phyloP scores from a whole-genome alignment of 2,888 invertebrate genomes.

The Chrysolina oricalcia region DNA sequence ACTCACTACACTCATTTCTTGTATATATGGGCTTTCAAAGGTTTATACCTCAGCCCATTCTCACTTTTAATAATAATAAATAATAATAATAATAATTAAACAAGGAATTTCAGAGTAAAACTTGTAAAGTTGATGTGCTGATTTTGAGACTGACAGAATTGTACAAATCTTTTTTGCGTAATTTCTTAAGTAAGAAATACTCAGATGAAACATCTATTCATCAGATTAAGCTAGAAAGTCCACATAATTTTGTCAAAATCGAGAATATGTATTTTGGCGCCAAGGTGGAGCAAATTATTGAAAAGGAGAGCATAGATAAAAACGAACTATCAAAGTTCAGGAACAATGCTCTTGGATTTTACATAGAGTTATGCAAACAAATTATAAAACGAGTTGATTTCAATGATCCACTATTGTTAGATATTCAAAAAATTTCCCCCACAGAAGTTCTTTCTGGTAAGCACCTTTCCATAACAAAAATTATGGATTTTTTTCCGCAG shows the following conservation, averaged over 20 bases:
- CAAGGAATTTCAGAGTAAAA: constrained; percentile 35
- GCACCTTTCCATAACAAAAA: constrained; percentile 1
- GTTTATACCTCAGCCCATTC: too few relatives aligned
- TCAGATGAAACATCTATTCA: not conserved
- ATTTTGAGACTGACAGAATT: constrained; percentile 24
- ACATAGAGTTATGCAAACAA: constrained; percentile 24
- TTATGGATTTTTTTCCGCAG: not conserved
- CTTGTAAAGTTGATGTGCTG: constrained; percentile 29
- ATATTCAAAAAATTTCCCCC: not conserved
- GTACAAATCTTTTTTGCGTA: constrained; percentile 34
- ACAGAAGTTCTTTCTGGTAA: not conserved
- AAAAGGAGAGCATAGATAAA: not conserved
- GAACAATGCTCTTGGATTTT: not conserved
- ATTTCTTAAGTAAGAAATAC: constrained; percentile 34
- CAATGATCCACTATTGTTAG: constrained; percentile 5
- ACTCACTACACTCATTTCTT: too few relatives aligned
- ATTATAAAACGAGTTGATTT: constrained; percentile 19
- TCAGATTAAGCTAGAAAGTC: not conserved
- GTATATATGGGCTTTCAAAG: too few relatives aligned
- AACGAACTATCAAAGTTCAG: constrained; percentile 11
- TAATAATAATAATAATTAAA: too few relatives aligned
- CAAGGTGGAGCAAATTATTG: constrained; percentile 11
- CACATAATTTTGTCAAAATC: constrained; percentile 1
- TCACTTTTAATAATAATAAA: too few relatives aligned
- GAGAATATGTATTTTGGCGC: constrained; percentile 18